A percentile compares a stretch with the other conserved stretches of the same genome.
Conservation (phyloP, 2,113 vertebrate species). For the Rhinogobius similis region DNA sequence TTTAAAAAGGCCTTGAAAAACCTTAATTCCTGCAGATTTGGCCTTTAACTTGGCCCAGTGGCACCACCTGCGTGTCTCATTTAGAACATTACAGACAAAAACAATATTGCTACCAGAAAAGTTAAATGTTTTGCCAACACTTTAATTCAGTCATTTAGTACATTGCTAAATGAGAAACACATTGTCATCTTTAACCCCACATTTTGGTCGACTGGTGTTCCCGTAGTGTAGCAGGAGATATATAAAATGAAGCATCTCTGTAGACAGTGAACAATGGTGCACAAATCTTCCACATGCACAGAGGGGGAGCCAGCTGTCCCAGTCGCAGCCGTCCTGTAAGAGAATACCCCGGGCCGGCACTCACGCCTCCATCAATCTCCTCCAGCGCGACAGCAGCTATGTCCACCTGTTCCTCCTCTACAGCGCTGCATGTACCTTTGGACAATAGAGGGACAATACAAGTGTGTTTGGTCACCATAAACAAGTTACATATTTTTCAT, state of each 20-base stretch:
- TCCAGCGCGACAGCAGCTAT: conserved; percentile 76
- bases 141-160: neutral
- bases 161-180: neutral
- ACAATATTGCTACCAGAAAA: too few species aligned
- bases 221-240: conserved; percentile 17
- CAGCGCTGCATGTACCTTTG: conserved; percentile 12
- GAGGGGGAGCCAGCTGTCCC: conserved; percentile 66
- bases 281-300: conserved; percentile 53
- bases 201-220: neutral
- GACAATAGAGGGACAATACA: neutral
- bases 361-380: conserved; percentile 77
- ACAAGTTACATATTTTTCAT: neutral
- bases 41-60: neutral
- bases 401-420: conserved; percentile 77
- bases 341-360: conserved; percentile 58
- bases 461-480: neutral
- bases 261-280: conserved; percentile 12
- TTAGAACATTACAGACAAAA: too few species aligned
- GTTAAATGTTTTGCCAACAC: too few species aligned
- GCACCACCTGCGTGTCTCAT: too few species aligned
- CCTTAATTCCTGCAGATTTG: neutral
- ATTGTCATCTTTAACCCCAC: neutral
- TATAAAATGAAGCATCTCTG: conserved; percentile 39
- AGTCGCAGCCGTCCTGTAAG: conserved; percentile 65
- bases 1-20: neutral